Evolutionary conservation across 2,888 invertebrate species (phyloP).

Genomic region (Lobophora halterata): DNA sequence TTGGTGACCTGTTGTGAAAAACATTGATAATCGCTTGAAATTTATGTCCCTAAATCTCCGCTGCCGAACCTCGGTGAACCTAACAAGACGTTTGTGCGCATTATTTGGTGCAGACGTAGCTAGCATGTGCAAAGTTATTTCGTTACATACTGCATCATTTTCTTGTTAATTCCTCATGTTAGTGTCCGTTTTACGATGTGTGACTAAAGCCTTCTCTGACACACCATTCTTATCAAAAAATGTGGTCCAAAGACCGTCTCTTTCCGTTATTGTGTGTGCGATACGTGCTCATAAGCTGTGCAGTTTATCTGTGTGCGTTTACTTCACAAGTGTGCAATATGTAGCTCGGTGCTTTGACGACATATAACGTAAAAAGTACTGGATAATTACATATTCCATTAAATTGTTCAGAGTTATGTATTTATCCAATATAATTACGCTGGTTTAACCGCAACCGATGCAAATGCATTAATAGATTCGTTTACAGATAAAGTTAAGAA

Average conservation of each 20-base stretch:
- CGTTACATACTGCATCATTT: constrained; percentile 61
- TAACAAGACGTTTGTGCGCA: constrained; percentile 44
- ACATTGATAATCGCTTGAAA: constrained; percentile 66
- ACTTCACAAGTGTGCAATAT: constrained; percentile 73
- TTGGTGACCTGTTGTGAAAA: constrained; percentile 88
- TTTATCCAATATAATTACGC: constrained; percentile 55
- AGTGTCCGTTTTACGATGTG: constrained; percentile 60
- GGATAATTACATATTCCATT: constrained; percentile 60
- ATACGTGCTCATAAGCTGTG: constrained; percentile 77
- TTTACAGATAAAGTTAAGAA: constrained; percentile 70
- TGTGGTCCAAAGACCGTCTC: constrained; percentile 42
- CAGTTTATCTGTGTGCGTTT: constrained; percentile 70
- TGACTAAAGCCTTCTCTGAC: constrained; percentile 52
- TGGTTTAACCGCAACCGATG: constrained; percentile 66
- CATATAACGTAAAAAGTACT: constrained; percentile 55
- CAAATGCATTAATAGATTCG: constrained; percentile 67
- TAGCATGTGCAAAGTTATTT: constrained; percentile 73
- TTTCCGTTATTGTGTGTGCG: constrained; percentile 69
- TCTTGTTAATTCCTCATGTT: constrained; percentile 67
- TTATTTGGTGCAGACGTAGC: constrained; percentile 67
- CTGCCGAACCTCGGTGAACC: constrained; percentile 70
- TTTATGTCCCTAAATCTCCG: constrained; percentile 61
- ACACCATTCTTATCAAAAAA: constrained; percentile 52
- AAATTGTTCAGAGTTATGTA: constrained; percentile 41
- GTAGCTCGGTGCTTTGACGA: constrained; percentile 71